Evolutionary conservation across 2,797 vertebrate species (phyloP).

Genomic region (Nyctibius grandis): DNA sequence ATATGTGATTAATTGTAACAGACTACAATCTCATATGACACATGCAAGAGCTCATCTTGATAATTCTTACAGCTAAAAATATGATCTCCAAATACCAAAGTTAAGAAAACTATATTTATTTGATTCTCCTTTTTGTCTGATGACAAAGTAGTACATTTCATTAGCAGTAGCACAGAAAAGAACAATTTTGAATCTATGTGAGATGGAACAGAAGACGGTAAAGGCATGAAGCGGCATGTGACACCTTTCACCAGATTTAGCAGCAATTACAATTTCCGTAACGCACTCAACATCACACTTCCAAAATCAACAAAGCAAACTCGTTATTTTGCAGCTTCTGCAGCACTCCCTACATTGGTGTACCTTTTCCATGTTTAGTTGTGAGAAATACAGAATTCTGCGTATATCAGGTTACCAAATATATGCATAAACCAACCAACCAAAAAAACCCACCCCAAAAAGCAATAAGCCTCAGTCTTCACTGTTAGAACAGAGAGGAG

Average conservation of each 20-base stretch:
- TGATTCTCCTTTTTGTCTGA: background rate
- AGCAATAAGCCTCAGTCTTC: background rate
- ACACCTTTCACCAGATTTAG: background rate
- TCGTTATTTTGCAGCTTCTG: background rate
- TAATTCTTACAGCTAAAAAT: background rate
- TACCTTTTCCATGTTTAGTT: background rate
- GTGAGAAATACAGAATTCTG: background rate
- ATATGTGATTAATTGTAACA: background rate
- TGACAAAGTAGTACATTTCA: background rate
- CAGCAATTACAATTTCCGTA: background rate
- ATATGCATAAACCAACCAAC: background rate
- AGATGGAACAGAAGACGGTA: background rate
- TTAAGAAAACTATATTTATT: conserved; percentile 53
- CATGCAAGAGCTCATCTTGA: background rate
- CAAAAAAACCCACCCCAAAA: background rate
- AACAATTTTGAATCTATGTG: background rate
- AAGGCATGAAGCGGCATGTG: background rate
- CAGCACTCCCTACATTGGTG: background rate
- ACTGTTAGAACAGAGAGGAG: background rate
- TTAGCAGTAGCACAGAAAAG: background rate
- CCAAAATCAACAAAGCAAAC: background rate
- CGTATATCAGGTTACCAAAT: background rate
- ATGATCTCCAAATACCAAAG: background rate
- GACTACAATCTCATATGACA: background rate
- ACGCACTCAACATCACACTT: background rate